Base-by-base conservation (phyloP, 1,140 invertebrate genomes). In the Zaprionus africanus region DNA sequence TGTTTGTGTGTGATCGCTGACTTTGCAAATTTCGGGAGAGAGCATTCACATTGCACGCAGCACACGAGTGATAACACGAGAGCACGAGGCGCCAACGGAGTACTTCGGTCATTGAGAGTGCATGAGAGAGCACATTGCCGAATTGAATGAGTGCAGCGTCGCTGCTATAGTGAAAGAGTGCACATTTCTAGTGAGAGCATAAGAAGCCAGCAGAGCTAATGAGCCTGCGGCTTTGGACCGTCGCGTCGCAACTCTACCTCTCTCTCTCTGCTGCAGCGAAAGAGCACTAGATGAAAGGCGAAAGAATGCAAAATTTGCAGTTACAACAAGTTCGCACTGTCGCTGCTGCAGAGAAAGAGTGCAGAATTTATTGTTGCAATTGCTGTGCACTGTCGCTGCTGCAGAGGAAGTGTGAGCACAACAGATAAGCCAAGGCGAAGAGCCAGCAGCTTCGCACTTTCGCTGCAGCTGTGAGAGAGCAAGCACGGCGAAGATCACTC, bases 1-100 rank as follows among this genome's bases (percentile, higher is more conserved):
- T 59, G 19, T 38, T 12, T 13, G 5, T 38, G 17, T 15, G 34
- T 11, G 58, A 62, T 62, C 67, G 36, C 38, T 70, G 67, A 70
- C 67, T 22, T 36, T 54, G 49, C 67, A 43, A 38, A 19, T 61
- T 38, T 61, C 12, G 22, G 31, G 56, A 0, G 38, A 36, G 56
- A 59, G 24, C 41, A 26, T 66, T 15, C 5, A 12, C 56, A 13
- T 7, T 31, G 34, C 58, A 54, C 6, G 34, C 24, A 17, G 1
- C 31, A 49, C 24, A 15, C 6, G 19, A 5, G 4, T 28, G 26
- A 24, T 13, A 38, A 34, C 17, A 28, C 13, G n/a, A 46, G n/a
- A 9, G 41, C 15, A n/a, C 15, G n/a, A 46, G 41, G n/a, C 5
- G n/a, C 5, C 5, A 7, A n/a, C 41, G 41, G 2, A n/a, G 19